phyloP scores from a whole-genome alignment of 2,888 invertebrate species.

The Plebejus melissa region DNA sequence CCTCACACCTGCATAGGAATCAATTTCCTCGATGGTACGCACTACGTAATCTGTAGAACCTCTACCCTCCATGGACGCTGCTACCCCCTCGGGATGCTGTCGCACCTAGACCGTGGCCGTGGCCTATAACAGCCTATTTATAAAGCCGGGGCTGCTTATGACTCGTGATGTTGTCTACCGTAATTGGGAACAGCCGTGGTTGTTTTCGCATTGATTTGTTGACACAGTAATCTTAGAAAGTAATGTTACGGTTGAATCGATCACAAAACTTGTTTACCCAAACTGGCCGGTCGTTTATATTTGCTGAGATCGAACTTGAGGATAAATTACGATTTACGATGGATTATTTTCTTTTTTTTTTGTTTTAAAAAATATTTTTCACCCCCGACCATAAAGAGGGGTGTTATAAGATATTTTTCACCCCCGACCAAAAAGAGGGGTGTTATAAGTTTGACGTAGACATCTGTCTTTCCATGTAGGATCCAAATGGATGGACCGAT shows the following conservation, averaged over 20 bases:
- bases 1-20: no score
- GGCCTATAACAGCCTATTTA: neutral
- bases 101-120: no score
- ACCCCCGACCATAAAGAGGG: neutral
- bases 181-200: neutral
- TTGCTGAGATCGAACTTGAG: neutral
- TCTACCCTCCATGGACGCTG: no score
- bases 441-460: no score
- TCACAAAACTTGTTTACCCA: neutral
- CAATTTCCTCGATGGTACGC: no score
- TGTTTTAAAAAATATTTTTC: neutral
- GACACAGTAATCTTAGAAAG: constrained; percentile 9
- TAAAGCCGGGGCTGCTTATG: neutral
- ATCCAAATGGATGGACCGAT: no score
- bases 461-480: no score
- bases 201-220: neutral
- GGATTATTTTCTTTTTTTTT: neutral
- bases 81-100: no score
- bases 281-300: neutral
- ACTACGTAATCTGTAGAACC: no score
- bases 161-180: neutral
- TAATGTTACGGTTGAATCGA: neutral
- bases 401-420: no score
- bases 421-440: neutral
- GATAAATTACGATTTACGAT: neutral